Percentiles rank a stretch among this genome's conserved stretches.
phyloP scores from a whole-genome alignment of 2,113 vertebrate genomes.

The Anguilla rostrata region DNA sequence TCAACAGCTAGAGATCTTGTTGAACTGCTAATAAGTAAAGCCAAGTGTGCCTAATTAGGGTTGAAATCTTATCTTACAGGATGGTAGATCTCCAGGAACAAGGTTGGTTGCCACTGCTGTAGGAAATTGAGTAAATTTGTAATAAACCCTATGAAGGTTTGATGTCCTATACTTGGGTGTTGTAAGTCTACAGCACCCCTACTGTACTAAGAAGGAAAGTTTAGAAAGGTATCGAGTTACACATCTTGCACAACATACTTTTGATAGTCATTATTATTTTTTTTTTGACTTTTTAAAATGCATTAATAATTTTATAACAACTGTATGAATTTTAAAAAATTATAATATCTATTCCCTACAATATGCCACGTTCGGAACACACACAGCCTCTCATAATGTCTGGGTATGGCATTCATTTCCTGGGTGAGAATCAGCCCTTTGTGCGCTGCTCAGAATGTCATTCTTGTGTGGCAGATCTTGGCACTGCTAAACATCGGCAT shows the following conservation, averaged over 20 bases:
- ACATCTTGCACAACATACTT: background rate
- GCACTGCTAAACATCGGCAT: constrained; percentile 23
- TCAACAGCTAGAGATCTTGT: too few relatives aligned
- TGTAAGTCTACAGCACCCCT: background rate
- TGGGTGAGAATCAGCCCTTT: constrained; percentile 23
- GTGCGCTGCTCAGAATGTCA: constrained; percentile 3
- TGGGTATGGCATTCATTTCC: constrained; percentile 14
- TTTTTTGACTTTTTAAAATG: too few relatives aligned
- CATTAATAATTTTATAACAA: background rate
- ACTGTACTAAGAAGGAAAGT: background rate
- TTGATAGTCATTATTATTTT: too few relatives aligned
- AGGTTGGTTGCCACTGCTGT: background rate
- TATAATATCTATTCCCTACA: background rate
- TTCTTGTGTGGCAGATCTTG: constrained; percentile 1
- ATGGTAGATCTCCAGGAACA: too few relatives aligned
- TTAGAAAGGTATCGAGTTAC: background rate
- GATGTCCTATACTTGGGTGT: background rate
- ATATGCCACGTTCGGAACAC: background rate
- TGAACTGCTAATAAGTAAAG: too few relatives aligned
- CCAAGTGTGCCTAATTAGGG: too few relatives aligned
- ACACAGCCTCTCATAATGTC: constrained; percentile 11
- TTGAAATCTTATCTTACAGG: too few relatives aligned
- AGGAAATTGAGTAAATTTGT: background rate
- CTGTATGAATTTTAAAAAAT: background rate
- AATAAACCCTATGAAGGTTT: background rate